phyloP scores from a whole-genome alignment of 2,888 invertebrate species.

The Xestia xanthographa region DNA sequence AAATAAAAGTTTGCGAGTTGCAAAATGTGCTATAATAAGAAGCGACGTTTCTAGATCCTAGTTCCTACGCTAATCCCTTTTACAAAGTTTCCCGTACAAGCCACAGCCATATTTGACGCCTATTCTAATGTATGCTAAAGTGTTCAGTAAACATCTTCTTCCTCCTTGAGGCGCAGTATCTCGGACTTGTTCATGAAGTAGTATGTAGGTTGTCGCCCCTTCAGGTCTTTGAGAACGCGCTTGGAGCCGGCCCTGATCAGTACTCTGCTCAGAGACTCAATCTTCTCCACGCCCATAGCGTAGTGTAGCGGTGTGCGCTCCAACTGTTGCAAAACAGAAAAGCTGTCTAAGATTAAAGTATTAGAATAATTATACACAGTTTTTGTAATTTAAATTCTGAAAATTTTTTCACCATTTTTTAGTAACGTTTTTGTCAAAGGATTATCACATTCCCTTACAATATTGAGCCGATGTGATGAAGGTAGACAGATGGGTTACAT shows the following conservation, averaged over 20 bases:
- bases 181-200: constrained; percentile 98
- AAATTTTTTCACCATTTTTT: neutral
- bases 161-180: constrained; percentile 95
- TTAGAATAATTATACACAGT: neutral
- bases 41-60: constrained; percentile 66
- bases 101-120: constrained; percentile 70
- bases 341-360: neutral
- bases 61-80: constrained; percentile 61
- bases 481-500: no score
- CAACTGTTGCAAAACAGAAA: constrained; percentile 89
- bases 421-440: neutral
- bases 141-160: constrained; percentile 92
- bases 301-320: constrained; percentile 97
- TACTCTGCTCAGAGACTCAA: constrained; percentile 95
- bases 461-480: neutral
- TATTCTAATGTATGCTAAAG: constrained; percentile 40
- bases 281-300: constrained; percentile 96
- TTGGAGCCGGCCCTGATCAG: constrained; percentile 96
- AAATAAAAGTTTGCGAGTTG: constrained; percentile 68
- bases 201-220: constrained; percentile 96
- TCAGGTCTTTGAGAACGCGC: constrained; percentile 95
- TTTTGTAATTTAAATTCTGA: neutral
- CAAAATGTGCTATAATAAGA: constrained; percentile 76
- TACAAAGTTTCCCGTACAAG: constrained; percentile 66
- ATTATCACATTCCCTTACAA: neutral